phyloP scores from a whole-genome alignment of 1,140 invertebrate genomes.

The Anagrus nilaparvatae region DNA sequence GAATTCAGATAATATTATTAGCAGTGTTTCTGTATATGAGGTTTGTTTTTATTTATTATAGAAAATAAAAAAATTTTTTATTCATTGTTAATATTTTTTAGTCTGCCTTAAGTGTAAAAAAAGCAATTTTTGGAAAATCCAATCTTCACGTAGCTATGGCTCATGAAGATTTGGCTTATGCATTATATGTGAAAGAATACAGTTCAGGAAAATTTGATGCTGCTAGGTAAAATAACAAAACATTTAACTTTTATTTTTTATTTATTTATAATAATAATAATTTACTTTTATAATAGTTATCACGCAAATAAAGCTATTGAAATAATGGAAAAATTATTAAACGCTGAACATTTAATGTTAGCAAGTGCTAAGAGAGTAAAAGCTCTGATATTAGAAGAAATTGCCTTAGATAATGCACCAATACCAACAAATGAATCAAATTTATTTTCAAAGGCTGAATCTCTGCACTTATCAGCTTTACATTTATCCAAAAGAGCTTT shows the following conservation, averaged over 20 bases:
- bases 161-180: slow-evolving; percentile 85
- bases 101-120: slow-evolving; percentile 65
- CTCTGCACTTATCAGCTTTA: slow-evolving; percentile 70
- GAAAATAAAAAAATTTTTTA: slow-evolving; percentile 9
- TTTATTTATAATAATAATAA: slow-evolving; percentile 1
- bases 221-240: slow-evolving; percentile 45
- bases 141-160: slow-evolving; percentile 80
- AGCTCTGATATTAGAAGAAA: slow-evolving; percentile 86
- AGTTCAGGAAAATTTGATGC: slow-evolving; percentile 72
- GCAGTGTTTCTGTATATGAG: slow-evolving; percentile 75
- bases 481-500: slow-evolving; percentile 66
- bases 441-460: slow-evolving; percentile 64
- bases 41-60: slow-evolving; percentile 33
- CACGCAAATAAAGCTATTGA: slow-evolving; percentile 74
- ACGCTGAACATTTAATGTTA: slow-evolving; percentile 70
- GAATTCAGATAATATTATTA: slow-evolving; percentile 74
- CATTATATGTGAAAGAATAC: slow-evolving; percentile 85
- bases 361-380: slow-evolving; percentile 84
- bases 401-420: slow-evolving; percentile 68
- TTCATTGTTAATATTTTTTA: slow-evolving; percentile 31
- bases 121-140: slow-evolving; percentile 67
- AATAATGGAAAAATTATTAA: slow-evolving; percentile 69
- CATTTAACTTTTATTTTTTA: slow-evolving; percentile 12
- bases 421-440: slow-evolving; percentile 38
- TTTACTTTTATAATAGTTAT: slow-evolving; percentile 44